These are phyloP conservation scores for Grantiella picta DNA, from an alignment of 2,113 vertebrate species.

Conservation along the genomic window DNA sequence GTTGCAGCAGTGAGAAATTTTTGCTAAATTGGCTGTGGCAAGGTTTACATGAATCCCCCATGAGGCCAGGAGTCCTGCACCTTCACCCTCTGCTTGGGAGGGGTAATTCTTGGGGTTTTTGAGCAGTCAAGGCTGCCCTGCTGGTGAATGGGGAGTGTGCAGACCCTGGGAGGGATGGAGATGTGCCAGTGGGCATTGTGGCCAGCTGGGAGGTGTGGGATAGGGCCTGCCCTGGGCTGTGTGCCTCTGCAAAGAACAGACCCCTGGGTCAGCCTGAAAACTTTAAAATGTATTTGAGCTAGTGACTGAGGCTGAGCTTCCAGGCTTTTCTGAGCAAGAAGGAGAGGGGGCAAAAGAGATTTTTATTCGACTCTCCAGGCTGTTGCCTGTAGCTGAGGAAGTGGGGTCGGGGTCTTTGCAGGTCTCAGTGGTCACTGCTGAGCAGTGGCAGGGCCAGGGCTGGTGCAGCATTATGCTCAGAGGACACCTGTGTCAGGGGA, in stretches of 20 bases:
- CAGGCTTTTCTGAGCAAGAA: not conserved
- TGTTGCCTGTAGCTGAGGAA: not conserved
- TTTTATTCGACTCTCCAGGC: not conserved
- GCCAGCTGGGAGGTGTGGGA: not conserved
- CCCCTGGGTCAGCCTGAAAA: not conserved
- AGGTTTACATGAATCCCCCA: not conserved
- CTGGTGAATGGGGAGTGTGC: not conserved
- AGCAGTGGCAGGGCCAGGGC: not conserved
- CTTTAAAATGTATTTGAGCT: not conserved
- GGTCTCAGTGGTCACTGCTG: not conserved
- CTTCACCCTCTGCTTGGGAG: not conserved
- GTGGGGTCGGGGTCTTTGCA: rapidly evolving
- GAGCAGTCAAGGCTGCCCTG: not conserved
- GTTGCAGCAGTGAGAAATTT: not conserved
- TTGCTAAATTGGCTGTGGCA: not conserved
- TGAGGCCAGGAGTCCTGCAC: not conserved
- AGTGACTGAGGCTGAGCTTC: not conserved
- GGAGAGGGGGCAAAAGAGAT: not conserved
- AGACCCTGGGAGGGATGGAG: not conserved
- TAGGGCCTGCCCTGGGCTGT: not conserved
- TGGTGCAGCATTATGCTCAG: not conserved
- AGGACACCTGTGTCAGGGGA: not conserved
- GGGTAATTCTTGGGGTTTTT: not conserved
- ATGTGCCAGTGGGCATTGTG: not conserved
- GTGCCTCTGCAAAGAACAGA: not conserved